These are phyloP conservation scores for Leistus spinibarbis DNA, from an alignment of 2,888 invertebrate genomes.

Conservation along the genomic window DNA sequence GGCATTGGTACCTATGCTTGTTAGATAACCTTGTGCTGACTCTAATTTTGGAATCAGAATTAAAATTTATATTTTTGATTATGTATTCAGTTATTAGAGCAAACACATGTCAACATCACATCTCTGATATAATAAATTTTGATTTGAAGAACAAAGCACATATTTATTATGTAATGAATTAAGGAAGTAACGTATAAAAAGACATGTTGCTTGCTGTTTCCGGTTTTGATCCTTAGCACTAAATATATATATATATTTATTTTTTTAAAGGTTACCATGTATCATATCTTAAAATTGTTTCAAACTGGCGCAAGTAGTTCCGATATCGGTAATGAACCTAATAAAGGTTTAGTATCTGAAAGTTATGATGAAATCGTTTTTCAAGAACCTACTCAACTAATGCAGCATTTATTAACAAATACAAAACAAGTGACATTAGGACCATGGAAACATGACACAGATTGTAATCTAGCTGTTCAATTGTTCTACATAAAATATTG, in stretches of 20 bases:
- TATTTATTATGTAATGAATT: not conserved
- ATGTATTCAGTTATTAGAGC: too few relatives aligned
- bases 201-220: too few relatives aligned
- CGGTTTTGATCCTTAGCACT: conserved; percentile 5
- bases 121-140: too few relatives aligned
- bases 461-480: conserved; percentile 68
- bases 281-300: conserved; percentile 93
- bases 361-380: conserved; percentile 96
- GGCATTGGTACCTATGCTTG: too few relatives aligned
- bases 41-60: too few relatives aligned
- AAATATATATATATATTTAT: conserved; percentile 16
- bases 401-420: conserved; percentile 85
- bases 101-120: too few relatives aligned
- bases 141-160: not conserved
- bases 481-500: not conserved
- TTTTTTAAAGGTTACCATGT: conserved; percentile 80
- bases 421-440: conserved; percentile 76
- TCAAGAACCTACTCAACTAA: conserved; percentile 86
- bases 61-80: too few relatives aligned
- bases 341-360: conserved; percentile 84
- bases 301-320: conserved; percentile 72
- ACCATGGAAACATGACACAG: conserved; percentile 82
- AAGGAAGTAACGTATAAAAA: not conserved
- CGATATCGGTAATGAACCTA: conserved; percentile 68
- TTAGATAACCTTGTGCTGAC: too few relatives aligned